Evolutionary conservation across 53 echinoderm and acorn worm species (phyloP).

Genomic region (Henricia sp.): DNA sequence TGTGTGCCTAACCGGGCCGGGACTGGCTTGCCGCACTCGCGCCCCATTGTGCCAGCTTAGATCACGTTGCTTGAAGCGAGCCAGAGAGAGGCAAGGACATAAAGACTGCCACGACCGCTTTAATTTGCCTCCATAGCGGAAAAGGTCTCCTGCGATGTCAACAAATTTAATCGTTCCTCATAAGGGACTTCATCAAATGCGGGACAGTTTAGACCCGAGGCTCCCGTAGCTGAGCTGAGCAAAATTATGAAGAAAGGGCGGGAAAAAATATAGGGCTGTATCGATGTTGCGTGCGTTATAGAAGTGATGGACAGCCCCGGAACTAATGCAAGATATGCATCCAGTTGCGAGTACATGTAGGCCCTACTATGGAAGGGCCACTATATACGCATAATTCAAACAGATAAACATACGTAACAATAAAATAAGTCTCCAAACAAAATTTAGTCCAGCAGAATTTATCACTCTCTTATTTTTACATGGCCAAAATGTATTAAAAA

Average conservation of each 20-base stretch:
- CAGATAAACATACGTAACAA: too few species aligned
- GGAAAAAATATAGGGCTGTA: background rate
- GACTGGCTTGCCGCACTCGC: background rate
- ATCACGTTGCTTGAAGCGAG: conserved; percentile 56
- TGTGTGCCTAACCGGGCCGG: background rate
- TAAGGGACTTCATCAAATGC: conserved; percentile 62
- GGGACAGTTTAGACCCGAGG: conserved; percentile 32
- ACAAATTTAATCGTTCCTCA: conserved; percentile 60
- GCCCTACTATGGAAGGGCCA: too few species aligned
- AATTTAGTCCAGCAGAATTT: too few species aligned
- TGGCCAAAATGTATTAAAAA: too few species aligned
- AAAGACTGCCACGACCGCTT: conserved; percentile 22
- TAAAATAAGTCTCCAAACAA: too few species aligned
- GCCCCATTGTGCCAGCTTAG: conserved; percentile 52
- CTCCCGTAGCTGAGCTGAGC: background rate
- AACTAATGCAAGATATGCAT: too few species aligned
- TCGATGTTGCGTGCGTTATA: too few species aligned
- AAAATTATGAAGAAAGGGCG: background rate
- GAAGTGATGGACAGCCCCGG: too few species aligned
- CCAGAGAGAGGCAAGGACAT: background rate
- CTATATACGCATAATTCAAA: too few species aligned
- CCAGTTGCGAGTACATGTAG: too few species aligned
- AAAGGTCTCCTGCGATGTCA: conserved; percentile 50
- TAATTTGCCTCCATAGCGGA: conserved; percentile 57
- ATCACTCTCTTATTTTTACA: too few species aligned